Conservation (phyloP, 2,888 invertebrate species). For the Deroplatys truncata region DNA sequence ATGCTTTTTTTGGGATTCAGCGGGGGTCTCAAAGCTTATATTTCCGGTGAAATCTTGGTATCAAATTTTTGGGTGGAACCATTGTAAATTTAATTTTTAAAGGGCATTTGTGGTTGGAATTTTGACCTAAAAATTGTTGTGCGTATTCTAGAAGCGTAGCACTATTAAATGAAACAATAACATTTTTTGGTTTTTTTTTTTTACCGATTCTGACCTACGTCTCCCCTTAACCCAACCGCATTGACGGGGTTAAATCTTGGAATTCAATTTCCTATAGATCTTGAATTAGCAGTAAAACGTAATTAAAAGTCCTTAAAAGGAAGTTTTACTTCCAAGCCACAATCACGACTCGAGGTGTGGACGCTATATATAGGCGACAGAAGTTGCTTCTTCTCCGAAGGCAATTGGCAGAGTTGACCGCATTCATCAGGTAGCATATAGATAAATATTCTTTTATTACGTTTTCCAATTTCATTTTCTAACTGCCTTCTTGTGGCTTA, state of each 20-base stretch:
- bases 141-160: too few relatives aligned
- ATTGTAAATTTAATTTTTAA: too few relatives aligned
- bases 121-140: too few relatives aligned
- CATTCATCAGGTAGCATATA: background rate
- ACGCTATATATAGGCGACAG: background rate
- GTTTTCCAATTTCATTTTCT: background rate
- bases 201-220: too few relatives aligned
- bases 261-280: background rate
- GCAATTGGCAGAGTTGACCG: background rate
- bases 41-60: too few relatives aligned
- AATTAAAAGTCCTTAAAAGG: background rate
- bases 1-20: too few relatives aligned
- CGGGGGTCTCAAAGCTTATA: too few relatives aligned
- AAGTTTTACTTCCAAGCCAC: background rate
- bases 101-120: too few relatives aligned
- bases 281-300: background rate
- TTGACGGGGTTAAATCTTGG: background rate
- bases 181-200: too few relatives aligned
- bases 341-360: background rate
- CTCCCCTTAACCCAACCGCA: background rate
- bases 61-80: too few relatives aligned
- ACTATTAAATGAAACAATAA: too few relatives aligned
- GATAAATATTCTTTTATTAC: background rate
- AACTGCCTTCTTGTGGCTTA: background rate
- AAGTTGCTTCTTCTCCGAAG: background rate